A percentile compares a stretch with the other conserved stretches of the same genome.
Conservation (phyloP, 2,888 invertebrate species). For the Sabatieria punctata region DNA sequence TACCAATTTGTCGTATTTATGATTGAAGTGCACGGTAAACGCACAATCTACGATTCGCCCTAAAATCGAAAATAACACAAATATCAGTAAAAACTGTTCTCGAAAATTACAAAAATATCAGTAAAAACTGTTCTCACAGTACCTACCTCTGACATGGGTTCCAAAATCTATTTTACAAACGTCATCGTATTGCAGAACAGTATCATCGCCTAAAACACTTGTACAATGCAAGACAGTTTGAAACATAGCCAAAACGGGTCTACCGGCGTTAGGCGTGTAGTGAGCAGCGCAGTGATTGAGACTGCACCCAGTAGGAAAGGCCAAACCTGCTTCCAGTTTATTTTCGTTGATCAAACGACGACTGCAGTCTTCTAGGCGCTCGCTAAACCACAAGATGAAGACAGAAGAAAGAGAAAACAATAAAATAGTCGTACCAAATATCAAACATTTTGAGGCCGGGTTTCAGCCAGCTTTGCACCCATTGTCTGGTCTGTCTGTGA, state of each 20-base stretch:
- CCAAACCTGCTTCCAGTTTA: constrained; percentile 66
- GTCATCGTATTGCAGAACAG: constrained; percentile 81
- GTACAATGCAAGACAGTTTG: too few relatives aligned
- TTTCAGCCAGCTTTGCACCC: constrained; percentile 82
- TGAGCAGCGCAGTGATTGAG: constrained; percentile 97
- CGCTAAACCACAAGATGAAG: constrained; percentile 36
- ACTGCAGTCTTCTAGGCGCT: constrained; percentile 79
- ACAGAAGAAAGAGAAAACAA: not conserved
- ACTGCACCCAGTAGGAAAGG: constrained; percentile 94
- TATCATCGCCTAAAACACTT: too few relatives aligned
- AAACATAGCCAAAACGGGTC: too few relatives aligned
- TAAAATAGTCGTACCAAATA: constrained; percentile 48
- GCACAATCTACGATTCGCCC: constrained; percentile 92
- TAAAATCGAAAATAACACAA: constrained; percentile 19
- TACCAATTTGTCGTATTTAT: constrained; percentile 77
- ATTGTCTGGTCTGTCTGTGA: constrained; percentile 80
- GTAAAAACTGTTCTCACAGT: too few relatives aligned
- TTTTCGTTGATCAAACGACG: constrained; percentile 80
- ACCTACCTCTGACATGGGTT: constrained; percentile 75
- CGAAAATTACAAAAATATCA: too few relatives aligned
- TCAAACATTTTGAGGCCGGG: constrained; percentile 98
- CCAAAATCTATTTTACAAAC: constrained; percentile 98
- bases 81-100: too few relatives aligned
- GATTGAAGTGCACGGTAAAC: constrained; percentile 89
- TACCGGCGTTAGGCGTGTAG: constrained; percentile 97